Evolutionary conservation across 2,888 invertebrate species (phyloP).

Genomic region (Coenonympha arcania): DNA sequence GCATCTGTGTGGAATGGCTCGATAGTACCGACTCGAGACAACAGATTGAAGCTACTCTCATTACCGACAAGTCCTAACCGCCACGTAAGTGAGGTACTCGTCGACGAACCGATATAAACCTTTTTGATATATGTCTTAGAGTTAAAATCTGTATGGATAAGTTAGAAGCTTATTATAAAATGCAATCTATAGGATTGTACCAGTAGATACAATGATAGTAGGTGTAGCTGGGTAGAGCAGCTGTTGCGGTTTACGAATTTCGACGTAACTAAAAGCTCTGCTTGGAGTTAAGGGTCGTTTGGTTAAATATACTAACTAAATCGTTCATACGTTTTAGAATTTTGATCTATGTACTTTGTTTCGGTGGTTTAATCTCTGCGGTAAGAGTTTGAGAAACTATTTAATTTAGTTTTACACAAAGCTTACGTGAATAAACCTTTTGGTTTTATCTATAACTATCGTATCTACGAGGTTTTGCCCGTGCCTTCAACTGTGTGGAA

Average conservation of each 20-base stretch:
- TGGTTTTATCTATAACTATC: too few species aligned
- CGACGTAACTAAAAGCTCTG: conserved; percentile 63
- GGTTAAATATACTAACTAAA: conserved; percentile 22
- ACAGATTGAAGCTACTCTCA: conserved; percentile 59
- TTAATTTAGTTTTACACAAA: not conserved
- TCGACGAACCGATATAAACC: conserved; percentile 32
- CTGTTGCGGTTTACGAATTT: conserved; percentile 69
- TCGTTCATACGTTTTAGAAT: conserved; percentile 1
- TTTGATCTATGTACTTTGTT: not conserved
- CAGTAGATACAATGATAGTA: conserved; percentile 48
- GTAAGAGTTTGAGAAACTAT: not conserved
- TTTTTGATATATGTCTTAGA: conserved; percentile 26
- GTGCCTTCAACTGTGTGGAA: too few species aligned
- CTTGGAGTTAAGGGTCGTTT: conserved; percentile 46
- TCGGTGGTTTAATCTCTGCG: not conserved
- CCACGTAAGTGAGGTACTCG: conserved; percentile 32
- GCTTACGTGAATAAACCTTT: too few species aligned
- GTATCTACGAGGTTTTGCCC: too few species aligned
- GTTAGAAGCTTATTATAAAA: conserved; percentile 48
- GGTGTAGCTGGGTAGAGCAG: conserved; percentile 53
- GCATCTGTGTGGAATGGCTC: conserved; percentile 63
- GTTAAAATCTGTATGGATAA: conserved; percentile 26
- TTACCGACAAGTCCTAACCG: conserved; percentile 45
- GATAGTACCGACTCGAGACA: conserved; percentile 56
- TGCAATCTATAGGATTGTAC: conserved; percentile 54